Conservation (phyloP, 2,113 vertebrate species). For the Arvicanthis niloticus region DNA sequence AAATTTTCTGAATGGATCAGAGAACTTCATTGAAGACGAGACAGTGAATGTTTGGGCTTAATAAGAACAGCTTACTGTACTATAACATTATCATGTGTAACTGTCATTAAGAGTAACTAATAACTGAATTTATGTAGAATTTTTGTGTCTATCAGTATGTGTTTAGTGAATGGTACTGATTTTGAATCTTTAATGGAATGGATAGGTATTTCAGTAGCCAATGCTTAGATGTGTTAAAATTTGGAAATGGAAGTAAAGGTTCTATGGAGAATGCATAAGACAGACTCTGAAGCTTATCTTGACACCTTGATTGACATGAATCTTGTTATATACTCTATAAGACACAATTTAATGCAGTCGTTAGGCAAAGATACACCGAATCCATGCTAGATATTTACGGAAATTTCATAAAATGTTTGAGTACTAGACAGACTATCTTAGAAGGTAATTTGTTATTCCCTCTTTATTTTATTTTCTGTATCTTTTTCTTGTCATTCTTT, state of each 20-base stretch:
- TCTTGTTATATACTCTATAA: neutral
- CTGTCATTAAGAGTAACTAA: neutral
- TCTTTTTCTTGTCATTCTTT: neutral
- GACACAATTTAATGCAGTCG: fast-evolving
- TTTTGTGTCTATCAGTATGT: neutral
- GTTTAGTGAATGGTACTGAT: neutral
- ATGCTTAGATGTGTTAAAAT: neutral
- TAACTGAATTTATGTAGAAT: neutral
- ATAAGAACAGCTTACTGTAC: neutral
- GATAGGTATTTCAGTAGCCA: neutral
- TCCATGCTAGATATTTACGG: neutral
- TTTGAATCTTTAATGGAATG: neutral
- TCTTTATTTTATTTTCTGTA: neutral
- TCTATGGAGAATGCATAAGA: neutral
- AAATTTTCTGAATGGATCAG: neutral
- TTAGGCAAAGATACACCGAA: neutral
- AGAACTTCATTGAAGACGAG: fast-evolving
- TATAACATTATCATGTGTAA: neutral
- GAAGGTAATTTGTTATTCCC: neutral
- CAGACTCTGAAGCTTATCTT: neutral
- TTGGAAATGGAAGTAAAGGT: neutral
- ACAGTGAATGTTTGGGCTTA: neutral
- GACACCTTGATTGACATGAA: fast-evolving
- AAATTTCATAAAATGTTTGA: neutral
- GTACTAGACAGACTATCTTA: neutral